A percentile compares a stretch with the other conserved stretches of the same genome.
Evolutionary conservation across 2,113 vertebrate genomes (phyloP).

Genomic region (Notarius lentiginosus): DNA sequence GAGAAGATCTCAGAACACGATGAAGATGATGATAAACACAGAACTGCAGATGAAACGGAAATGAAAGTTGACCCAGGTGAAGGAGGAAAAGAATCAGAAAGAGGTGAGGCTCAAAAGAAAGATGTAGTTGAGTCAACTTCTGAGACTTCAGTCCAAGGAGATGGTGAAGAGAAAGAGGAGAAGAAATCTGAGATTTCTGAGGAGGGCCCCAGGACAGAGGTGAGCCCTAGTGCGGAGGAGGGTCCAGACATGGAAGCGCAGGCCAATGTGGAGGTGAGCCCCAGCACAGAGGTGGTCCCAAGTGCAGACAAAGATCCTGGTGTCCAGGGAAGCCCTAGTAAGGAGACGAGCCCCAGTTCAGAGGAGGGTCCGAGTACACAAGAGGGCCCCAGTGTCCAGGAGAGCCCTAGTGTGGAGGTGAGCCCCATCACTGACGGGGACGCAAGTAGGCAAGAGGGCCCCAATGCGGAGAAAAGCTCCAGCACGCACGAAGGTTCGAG

Average conservation of each 20-base stretch:
- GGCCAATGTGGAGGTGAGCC: background rate
- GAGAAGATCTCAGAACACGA: conserved; percentile 15
- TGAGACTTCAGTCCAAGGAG: conserved; percentile 56
- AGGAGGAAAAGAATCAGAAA: background rate
- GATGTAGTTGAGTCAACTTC: conserved; percentile 22
- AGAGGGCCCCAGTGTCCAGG: background rate
- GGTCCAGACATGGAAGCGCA: background rate
- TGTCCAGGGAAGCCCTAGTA: background rate
- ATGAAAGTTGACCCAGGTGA: background rate
- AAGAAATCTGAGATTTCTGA: background rate
- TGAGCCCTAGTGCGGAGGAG: conserved; percentile 13
- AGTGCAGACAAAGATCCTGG: conserved; percentile 25
- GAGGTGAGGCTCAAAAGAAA: conserved; percentile 4
- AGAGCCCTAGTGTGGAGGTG: conserved; percentile 41
- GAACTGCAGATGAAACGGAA: background rate
- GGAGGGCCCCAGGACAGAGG: conserved; percentile 34
- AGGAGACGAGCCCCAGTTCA: background rate
- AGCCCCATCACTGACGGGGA: conserved; percentile 45
- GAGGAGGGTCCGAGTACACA: background rate
- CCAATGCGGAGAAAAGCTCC: background rate
- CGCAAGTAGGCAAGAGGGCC: conserved; percentile 32
- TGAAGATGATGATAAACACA: background rate
- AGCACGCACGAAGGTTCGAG: conserved; percentile 6
- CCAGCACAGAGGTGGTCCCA: conserved; percentile 45
- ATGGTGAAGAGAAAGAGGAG: conserved; percentile 14